phyloP scores from a whole-genome alignment of 2,113 vertebrate species.

The Neomonachus schauinslandi region DNA sequence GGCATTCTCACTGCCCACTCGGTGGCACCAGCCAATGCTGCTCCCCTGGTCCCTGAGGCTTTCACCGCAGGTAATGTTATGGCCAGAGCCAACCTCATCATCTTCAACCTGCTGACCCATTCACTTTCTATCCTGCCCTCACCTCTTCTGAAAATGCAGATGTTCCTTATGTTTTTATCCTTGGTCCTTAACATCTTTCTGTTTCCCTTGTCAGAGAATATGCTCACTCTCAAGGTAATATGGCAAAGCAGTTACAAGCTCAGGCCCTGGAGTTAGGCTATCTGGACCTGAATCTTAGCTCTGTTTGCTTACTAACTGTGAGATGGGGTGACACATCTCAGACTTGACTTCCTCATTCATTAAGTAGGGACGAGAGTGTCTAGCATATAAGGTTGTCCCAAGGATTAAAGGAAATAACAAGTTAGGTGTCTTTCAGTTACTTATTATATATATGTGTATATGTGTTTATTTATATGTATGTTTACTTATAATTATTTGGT shows the following conservation, averaged over 20 bases:
- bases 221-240: neutral
- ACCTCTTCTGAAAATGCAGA: neutral
- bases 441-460: neutral
- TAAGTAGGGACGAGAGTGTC: neutral
- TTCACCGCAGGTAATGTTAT: rapidly evolving
- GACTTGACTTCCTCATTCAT: neutral
- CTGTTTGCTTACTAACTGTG: neutral
- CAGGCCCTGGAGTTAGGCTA: neutral
- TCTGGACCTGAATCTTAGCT: neutral
- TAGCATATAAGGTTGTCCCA: neutral
- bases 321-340: neutral
- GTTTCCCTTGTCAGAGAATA: neutral
- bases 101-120: neutral
- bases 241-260: neutral
- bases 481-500: neutral
- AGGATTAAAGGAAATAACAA: neutral
- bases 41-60: neutral
- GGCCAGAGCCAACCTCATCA: neutral
- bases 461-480: no score
- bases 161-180: neutral
- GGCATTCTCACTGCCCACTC: neutral
- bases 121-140: neutral
- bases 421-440: neutral
- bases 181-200: neutral
- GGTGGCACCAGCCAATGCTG: neutral